Conservation (phyloP, 2,113 vertebrate genomes). For the human region GRCh38 chr11:46926501-46927000, state of each 20-base stretch:
- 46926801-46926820: neutral
- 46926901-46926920: neutral
- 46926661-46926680: neutral
- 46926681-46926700: neutral
- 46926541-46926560: neutral
- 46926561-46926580: neutral
- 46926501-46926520: neutral
- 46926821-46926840: neutral
- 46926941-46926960: neutral
- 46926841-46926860: neutral
- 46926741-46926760: neutral
- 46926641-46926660: neutral
- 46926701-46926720: neutral
- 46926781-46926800: too few species aligned
- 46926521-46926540: neutral
- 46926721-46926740: neutral
- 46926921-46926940: neutral
- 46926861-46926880: neutral
- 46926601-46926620: neutral
- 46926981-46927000: neutral
- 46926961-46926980: neutral
- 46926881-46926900: neutral
- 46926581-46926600: neutral
- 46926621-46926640: neutral
- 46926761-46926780: neutral